Base-by-base conservation (phyloP, 2,797 vertebrate species). In the Rhynchonycteris naso region DNA sequence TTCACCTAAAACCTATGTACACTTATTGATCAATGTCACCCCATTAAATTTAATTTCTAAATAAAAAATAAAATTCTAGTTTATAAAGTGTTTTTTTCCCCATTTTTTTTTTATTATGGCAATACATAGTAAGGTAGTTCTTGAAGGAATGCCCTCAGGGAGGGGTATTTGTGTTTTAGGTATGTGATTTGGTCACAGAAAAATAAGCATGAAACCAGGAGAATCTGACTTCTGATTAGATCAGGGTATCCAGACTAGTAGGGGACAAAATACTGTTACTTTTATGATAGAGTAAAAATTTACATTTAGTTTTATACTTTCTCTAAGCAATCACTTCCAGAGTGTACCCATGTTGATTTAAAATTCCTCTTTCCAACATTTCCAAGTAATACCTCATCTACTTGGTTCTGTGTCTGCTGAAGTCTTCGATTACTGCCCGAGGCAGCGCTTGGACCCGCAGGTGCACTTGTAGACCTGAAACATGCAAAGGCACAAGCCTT, bases 361-460 rank as follows among this genome's bases (percentile, higher is more conserved):
- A 86, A 84, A 78, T 59, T 58, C 47, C 43, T 4, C 7, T 75
- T 88, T 71, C 22, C 58, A 71, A 11, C 47, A 87, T 38, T 38
- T 52, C 52, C 24, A 50, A 71, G 18, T 61, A 96, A 71, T 98
- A 99, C 98, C 98, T 99, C 98, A 92, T 99, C 97, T 8, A 98
- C 98, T 98, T 99, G 98, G 82, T 98, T 97, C 0, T 99, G 98
- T 2, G 98, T 98, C 97, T 99, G 98, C 95, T 99, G 98, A 35
- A 99, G 98, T 66, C 98, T 98, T n/a, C 98, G 98, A 38, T 94
- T 98, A 18, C 97, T 95, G 80, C 98, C 96, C 6, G 96, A 18
- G 74, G 98, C 98, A 94, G 94, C 74, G 14, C 97, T 96, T 0
- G 98, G 85, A 13, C 86, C 96, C 19, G 97, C 90, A 22, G 98